These are phyloP conservation scores for Microplitis demolitor DNA, from an alignment of 1,140 invertebrate genomes.

Conservation along the genomic window DNA sequence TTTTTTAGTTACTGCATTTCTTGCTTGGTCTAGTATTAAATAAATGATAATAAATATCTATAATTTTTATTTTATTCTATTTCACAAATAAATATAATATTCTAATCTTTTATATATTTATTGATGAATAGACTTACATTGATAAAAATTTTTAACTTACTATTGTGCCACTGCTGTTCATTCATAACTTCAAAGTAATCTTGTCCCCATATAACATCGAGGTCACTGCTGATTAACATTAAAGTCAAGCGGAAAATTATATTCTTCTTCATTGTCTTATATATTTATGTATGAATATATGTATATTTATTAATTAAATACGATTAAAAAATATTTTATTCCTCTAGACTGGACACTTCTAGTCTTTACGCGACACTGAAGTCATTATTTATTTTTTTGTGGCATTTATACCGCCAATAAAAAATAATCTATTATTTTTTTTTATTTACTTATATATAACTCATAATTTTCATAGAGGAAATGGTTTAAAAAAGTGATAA, in stretches of 20 bases:
- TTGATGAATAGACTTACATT: conserved; percentile 36
- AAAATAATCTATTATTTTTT: too few species aligned
- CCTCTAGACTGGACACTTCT: neutral
- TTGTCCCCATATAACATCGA: neutral
- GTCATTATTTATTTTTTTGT: neutral
- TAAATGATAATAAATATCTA: too few species aligned
- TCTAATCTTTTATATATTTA: neutral
- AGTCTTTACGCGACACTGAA: neutral
- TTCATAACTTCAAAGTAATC: neutral
- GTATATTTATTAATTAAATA: neutral
- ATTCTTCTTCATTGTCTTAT: neutral
- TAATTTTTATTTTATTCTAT: too few species aligned
- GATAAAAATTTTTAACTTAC: conserved; percentile 34
- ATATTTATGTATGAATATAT: neutral
- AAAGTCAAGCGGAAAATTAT: neutral
- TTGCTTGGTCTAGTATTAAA: too few species aligned
- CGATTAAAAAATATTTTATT: neutral
- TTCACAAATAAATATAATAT: too few species aligned
- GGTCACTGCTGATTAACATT: neutral
- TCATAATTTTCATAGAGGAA: neutral
- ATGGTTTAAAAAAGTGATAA: conserved; percentile 5
- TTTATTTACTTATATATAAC: too few species aligned
- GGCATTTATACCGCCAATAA: neutral
- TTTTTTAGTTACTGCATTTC: too few species aligned
- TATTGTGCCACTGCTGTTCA: conserved; percentile 19